Evolutionary conservation across 2,113 vertebrate genomes (phyloP).

Genomic region (Galbula dea): DNA sequence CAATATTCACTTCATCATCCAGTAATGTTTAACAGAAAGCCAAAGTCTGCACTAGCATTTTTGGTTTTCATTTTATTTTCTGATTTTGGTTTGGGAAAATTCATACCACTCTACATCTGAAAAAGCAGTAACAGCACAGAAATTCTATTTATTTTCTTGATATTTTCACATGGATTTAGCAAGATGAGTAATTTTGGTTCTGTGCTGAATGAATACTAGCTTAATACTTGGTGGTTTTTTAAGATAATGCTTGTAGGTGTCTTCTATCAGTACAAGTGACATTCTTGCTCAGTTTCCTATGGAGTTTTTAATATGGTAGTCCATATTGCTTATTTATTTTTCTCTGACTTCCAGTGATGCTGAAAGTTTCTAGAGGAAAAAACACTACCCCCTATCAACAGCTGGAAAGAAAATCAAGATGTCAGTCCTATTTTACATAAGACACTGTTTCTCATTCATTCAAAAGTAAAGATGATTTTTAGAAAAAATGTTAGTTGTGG

Average conservation of each 20-base stretch:
- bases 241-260: neutral
- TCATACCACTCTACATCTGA: neutral
- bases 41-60: neutral
- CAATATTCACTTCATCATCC: neutral
- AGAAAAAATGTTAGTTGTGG: no score
- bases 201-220: neutral
- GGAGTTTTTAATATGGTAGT: neutral
- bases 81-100: neutral
- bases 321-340: neutral
- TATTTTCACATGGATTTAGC: neutral
- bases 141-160: neutral
- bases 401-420: neutral
- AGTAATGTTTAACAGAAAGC: neutral
- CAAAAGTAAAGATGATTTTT: neutral
- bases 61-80: constrained; percentile 1
- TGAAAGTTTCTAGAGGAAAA: neutral
- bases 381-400: neutral
- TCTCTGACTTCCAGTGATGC: neutral
- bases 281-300: neutral
- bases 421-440: neutral
- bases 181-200: neutral
- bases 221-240: neutral
- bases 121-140: neutral
- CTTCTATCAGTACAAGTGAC: neutral
- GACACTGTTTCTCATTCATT: neutral